Base-by-base conservation (phyloP, 2,113 vertebrate genomes). In the Hippocampus abdominalis region DNA sequence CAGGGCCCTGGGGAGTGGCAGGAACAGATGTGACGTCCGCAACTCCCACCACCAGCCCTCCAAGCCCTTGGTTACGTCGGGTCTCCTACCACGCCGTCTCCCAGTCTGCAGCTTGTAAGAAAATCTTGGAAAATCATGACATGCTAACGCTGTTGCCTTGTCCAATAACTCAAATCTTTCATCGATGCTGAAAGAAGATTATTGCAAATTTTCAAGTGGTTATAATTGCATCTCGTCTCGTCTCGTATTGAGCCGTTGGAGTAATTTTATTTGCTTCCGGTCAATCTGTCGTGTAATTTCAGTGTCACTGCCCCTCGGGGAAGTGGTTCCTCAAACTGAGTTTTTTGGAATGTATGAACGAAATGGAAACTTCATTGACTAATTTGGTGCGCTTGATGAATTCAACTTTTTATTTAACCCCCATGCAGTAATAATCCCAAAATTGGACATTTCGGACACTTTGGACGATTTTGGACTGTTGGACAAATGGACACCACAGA, bases 1-100 rank as follows among this genome's bases (percentile, higher is more conserved):
- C 16, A 62, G 68, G 67, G 73, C 81, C 75, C 75, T 12, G 68
- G 85, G 89, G 90, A 92, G 76, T 84, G 83, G 81, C 86, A 83
- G 82, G 74, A 90, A 76, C 90, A 90, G 89, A 89, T 91, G 89
- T 87, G 84, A 90, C 74, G 84, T 87, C 82, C 83, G 60, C 74
- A 36, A 65, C 80, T 73, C 69, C 74, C 60, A 76, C 32, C 0
- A 49, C 23, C 74, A 64, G 77, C 72, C 69, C 63, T 48, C 76
- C 44, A 0, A 60, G 76, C 72, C 69, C 72, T 49, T 73, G 21
- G 0, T 46, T 63, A 56, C 18, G 75, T 44, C 72, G 40, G 40
- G 39, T 75, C 57, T 78, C 74, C 76, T 59, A 60, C 80, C 69
- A 68, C 59, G 66, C 67, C 67, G 64, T 69, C 68, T 72, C 68